These are phyloP conservation scores for Dilophus febrilis DNA, from an alignment of 2,888 invertebrate species.

Conservation along the genomic window DNA sequence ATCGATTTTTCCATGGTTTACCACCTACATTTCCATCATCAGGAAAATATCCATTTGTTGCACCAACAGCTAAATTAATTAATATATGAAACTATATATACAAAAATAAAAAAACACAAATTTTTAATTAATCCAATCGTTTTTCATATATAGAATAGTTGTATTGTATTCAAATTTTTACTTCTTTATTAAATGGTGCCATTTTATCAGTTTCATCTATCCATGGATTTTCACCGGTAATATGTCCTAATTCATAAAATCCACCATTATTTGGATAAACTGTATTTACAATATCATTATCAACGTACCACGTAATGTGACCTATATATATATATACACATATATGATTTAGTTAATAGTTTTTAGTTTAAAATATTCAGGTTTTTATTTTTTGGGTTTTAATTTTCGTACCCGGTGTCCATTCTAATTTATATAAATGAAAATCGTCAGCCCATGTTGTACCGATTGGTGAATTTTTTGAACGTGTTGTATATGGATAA, in stretches of 20 bases:
- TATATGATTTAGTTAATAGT: no score
- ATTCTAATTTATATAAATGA: conserved; percentile 47
- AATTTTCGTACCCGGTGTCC: conserved; percentile 32
- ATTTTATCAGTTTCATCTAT: conserved; percentile 31
- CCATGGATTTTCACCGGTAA: conserved; percentile 39
- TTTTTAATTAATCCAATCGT: no score
- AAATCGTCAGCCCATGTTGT: conserved; percentile 34
- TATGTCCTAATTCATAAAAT: conserved; percentile 24
- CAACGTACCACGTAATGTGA: no score
- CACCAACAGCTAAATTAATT: conserved; percentile 50
- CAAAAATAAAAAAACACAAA: no score
- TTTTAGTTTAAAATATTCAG: no score
- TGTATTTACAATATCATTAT: no score
- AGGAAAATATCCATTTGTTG: conserved; percentile 45
- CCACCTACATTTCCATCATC: conserved; percentile 34
- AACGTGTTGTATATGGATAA: conserved; percentile 29
- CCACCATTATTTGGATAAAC: no score
- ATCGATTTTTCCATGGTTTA: conserved; percentile 34
- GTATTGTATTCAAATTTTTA: conserved; percentile 11
- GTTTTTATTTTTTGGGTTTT: no score
- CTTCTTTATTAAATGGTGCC: conserved; percentile 52
- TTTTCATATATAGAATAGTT: no score
- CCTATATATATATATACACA: no score
- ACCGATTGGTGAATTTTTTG: conserved; percentile 1
- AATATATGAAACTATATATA: conserved; percentile 38